Evolutionary conservation across 2,888 invertebrate species (phyloP), one percentile per base, ranked within the genome.

Genomic region (Sabatieria punctata): DNA sequence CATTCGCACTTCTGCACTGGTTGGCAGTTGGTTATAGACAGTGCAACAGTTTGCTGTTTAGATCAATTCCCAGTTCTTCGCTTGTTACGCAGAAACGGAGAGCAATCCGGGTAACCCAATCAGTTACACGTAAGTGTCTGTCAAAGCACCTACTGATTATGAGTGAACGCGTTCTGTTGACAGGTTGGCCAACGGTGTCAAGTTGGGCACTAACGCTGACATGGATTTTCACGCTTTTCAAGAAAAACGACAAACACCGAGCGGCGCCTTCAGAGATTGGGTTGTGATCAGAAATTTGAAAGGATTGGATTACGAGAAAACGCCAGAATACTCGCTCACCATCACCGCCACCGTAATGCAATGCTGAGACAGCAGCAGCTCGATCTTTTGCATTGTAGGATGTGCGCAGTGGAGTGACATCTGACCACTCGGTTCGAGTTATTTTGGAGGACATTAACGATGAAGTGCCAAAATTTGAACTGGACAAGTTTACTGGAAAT

Each of bases 371-470:
- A n/a, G n/a, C n/a, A n/a, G n/a, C n/a, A n/a, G n/a, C n/a, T n/a
- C n/a, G n/a, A n/a, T n/a, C n/a, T n/a, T n/a, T n/a, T n/a, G n/a
- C n/a, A 6, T 47, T 51, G 23, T 47, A 60, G 60, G 62, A 62
- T 47, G 51, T 63, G 45, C 51, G 51, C 6, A 56, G 58, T 1
- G 54, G 49, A 4, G 55, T 59, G 19, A 52, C 58, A 1, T 49
- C 59, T 84, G 88, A 88, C 72, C 88, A 89, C 74, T 76, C 88
- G 68, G 81, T 85, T 67, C 74, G 86, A 71, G 86, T 89, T 50
- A 86, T 88, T 46, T 88, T 91, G 53, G 85, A 86, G 74, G 91
- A 91, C 75, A 76, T 86, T 67, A 88, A 88, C 74, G 89, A 91
- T 72, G 89, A 89, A 76, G 85, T 61, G 4, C 63, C 63, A 0